Conservation (phyloP, 1,140 invertebrate species). For the Drosophila triauraria region DNA sequence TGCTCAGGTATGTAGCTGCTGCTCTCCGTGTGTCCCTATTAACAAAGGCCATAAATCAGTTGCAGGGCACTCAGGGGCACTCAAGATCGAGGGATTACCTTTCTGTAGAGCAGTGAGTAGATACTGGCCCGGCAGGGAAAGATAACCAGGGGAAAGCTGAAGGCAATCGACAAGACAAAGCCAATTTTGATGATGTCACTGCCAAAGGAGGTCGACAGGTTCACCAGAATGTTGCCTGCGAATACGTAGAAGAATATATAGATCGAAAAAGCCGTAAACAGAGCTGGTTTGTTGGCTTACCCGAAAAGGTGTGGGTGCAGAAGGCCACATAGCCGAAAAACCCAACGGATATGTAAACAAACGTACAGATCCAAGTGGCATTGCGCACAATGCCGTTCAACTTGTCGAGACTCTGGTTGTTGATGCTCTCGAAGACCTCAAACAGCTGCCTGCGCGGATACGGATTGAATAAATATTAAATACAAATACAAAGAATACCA, state of each 20-base stretch:
- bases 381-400: conserved; percentile 95
- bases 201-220: conserved; percentile 91
- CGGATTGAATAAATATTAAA: conserved; percentile 16
- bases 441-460: conserved; percentile 92
- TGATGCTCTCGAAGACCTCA: conserved; percentile 96
- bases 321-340: conserved; percentile 98
- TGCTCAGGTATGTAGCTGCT: conserved; percentile 90
- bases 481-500: neutral
- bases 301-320: conserved; percentile 90
- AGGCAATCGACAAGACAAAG: conserved; percentile 96
- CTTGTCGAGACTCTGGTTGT: conserved; percentile 94
- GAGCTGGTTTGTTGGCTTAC: conserved; percentile 87
- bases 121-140: conserved; percentile 98
- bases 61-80: neutral
- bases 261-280: neutral
- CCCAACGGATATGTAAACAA: conserved; percentile 94
- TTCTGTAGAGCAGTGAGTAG: conserved; percentile 95
- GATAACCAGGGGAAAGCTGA: conserved; percentile 98
- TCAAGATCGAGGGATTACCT: conserved; percentile 86
- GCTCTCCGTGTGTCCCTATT: conserved; percentile 79
- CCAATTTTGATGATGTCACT: conserved; percentile 96
- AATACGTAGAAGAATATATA: neutral
- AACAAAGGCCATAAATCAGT: neutral
- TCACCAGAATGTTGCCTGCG: conserved; percentile 96
- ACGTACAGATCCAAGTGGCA: conserved; percentile 96